Conservation (phyloP, 2,113 vertebrate genomes). For the Colossoma macropomum region DNA sequence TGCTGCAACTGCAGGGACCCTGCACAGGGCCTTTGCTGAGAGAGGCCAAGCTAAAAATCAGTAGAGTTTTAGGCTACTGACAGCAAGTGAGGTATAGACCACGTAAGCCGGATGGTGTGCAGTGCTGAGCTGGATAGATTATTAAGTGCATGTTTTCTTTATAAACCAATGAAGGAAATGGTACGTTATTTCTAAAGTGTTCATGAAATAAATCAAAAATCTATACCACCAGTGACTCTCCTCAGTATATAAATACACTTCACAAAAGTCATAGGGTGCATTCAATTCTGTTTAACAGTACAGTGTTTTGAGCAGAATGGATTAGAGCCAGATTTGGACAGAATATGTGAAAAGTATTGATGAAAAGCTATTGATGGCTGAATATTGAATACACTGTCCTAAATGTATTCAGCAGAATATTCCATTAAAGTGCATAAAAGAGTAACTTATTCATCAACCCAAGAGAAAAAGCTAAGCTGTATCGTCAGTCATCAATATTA, state of each 20-base stretch:
- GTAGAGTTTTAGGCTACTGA: too few species aligned
- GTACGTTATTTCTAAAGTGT: too few species aligned
- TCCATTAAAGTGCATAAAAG: not conserved
- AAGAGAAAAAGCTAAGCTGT: not conserved
- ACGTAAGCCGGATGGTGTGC: too few species aligned
- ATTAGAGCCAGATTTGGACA: not conserved
- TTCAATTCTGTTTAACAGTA: not conserved
- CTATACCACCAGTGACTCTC: too few species aligned
- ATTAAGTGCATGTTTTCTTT: too few species aligned
- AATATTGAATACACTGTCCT: not conserved
- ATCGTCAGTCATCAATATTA: not conserved
- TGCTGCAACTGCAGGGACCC: not conserved
- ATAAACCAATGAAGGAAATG: too few species aligned
- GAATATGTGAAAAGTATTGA: not conserved
- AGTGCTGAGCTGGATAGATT: too few species aligned
- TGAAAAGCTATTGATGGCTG: not conserved
- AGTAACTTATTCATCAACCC: not conserved
- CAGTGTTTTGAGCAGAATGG: not conserved
- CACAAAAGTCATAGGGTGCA: not conserved
- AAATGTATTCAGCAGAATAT: not conserved
- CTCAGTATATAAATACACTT: not conserved
- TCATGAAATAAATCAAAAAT: too few species aligned
- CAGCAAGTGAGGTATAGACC: too few species aligned
- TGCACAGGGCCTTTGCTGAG: not conserved
- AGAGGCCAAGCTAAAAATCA: too few species aligned